phyloP scores from a whole-genome alignment of 2,113 vertebrate species.

The Chauna torquata region DNA sequence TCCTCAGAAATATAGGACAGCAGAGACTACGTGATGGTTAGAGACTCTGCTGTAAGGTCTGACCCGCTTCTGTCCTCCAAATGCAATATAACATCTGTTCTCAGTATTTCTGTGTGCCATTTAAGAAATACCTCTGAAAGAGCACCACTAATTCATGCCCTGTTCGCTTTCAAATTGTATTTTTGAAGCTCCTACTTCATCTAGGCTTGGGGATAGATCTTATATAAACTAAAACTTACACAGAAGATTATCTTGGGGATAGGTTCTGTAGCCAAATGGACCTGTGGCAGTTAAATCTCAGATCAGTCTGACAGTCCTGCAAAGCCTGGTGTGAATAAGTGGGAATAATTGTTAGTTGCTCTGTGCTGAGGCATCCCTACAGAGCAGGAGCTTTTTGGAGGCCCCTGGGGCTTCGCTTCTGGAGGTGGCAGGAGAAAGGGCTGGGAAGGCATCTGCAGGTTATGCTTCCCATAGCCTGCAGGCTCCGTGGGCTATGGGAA shows the following conservation, averaged over 20 bases:
- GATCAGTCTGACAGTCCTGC: background rate
- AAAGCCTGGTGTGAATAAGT: background rate
- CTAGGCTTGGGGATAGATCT: slow-evolving; percentile 20
- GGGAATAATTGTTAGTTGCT: background rate
- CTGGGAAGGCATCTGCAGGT: too few relatives aligned
- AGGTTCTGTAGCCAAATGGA: slow-evolving; percentile 3
- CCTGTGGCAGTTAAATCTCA: background rate
- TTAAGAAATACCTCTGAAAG: slow-evolving; percentile 47
- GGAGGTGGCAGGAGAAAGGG: background rate
- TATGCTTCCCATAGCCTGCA: too few relatives aligned
- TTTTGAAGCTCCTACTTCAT: slow-evolving; percentile 17
- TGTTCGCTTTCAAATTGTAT: slow-evolving; percentile 10
- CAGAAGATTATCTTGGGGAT: slow-evolving; percentile 5
- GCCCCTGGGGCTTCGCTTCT: background rate
- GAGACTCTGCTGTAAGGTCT: slow-evolving; percentile 47
- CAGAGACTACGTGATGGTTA: background rate
- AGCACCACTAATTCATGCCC: slow-evolving; percentile 41
- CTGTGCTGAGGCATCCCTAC: background rate
- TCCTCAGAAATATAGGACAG: slow-evolving; percentile 43
- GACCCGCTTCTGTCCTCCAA: slow-evolving; percentile 61
- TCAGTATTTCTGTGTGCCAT: slow-evolving; percentile 42
- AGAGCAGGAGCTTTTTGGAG: background rate
- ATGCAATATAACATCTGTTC: slow-evolving; percentile 63
- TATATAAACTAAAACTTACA: slow-evolving; percentile 8
- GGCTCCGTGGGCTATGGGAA: background rate